Base-by-base conservation (phyloP, 1,140 invertebrate species). In the Leptinotarsa defecta region DNA sequence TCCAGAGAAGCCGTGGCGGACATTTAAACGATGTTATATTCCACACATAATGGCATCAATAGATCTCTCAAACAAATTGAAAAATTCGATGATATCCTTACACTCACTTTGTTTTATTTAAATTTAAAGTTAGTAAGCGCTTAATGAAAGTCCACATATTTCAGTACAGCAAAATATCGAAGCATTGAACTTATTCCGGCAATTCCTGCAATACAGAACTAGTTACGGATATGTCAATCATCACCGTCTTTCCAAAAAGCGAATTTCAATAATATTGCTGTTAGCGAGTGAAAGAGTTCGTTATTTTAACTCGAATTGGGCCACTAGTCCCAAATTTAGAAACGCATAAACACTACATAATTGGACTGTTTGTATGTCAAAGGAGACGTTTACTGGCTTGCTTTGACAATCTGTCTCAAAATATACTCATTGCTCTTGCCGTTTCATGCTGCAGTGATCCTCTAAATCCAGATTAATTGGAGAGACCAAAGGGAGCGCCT, bases 381-480 rank as follows among this genome's bases (percentile, higher is more conserved):
- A 80, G 81, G 62, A 74, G 82, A 83, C 82, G 79, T 80, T 83
- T 80, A 83, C 79, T 77, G 78, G 72, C 68, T 80, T 81, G 80
- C 81, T 82, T 83, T 83, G 82, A 82, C 82, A 83, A 81, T 82
- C 80, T 19, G 78, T 67, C 79, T 82, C 78, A 83, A 83, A 83
- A 83, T 83, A 83, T 73, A 77, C 75, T 76, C 73, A 72, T 77
- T 67, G 71, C 74, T 80, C 68, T 72, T 61, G 19, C 77, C 72
- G 73, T 75, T 79, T 77, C 76, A 78, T 68, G 69, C 48, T 13
- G 34, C 19, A 19, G 63, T 62, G 17, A 19, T 68, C 62, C 52
- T 65, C 48, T 74, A 74, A 74, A 74, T 74, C 65, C 65, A 49
- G 49, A 67, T 74, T 74, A 74, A 74, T 74, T 74, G 22, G 52